Percentiles rank a stretch among this genome's conserved stretches.
phyloP scores from a whole-genome alignment of 1,140 invertebrate species.

The Gryllus bimaculatus region DNA sequence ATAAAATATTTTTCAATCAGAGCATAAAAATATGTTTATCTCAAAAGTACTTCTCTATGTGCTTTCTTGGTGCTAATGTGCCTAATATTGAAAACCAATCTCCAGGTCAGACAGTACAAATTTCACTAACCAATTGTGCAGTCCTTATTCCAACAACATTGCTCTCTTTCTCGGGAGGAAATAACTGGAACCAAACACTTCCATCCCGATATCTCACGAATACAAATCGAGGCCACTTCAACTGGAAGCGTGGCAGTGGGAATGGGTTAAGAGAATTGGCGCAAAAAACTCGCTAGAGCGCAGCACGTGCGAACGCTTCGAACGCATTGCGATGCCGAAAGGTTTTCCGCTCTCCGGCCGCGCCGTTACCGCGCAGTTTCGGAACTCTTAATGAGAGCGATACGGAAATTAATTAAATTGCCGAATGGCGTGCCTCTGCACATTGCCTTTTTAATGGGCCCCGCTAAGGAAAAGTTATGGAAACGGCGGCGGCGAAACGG shows the following conservation, averaged over 20 bases:
- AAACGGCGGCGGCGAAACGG: not conserved
- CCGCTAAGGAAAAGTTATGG: slow-evolving; percentile 1
- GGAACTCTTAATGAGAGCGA: not conserved
- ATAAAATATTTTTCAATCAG: too few species aligned
- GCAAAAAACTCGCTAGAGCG: not conserved
- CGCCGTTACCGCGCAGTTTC: not conserved
- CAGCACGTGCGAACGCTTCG: not conserved
- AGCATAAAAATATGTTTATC: not conserved
- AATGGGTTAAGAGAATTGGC: too few species aligned
- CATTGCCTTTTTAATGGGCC: slow-evolving; percentile 1
- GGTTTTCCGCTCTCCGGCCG: not conserved
- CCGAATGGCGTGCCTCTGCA: not conserved
- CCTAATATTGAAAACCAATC: too few species aligned
- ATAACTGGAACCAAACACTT: too few species aligned
- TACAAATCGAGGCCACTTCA: too few species aligned
- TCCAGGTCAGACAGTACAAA: too few species aligned
- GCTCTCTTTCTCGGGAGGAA: too few species aligned
- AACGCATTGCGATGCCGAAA: not conserved
- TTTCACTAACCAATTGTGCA: too few species aligned
- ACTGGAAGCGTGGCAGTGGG: too few species aligned
- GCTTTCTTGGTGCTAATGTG: too few species aligned
- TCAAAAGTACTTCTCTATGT: not conserved
- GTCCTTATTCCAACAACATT: too few species aligned
- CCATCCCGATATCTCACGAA: too few species aligned
- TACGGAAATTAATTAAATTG: slow-evolving; percentile 6